Conservation (phyloP, 2,113 vertebrate species). For the Cryptotis parvus region DNA sequence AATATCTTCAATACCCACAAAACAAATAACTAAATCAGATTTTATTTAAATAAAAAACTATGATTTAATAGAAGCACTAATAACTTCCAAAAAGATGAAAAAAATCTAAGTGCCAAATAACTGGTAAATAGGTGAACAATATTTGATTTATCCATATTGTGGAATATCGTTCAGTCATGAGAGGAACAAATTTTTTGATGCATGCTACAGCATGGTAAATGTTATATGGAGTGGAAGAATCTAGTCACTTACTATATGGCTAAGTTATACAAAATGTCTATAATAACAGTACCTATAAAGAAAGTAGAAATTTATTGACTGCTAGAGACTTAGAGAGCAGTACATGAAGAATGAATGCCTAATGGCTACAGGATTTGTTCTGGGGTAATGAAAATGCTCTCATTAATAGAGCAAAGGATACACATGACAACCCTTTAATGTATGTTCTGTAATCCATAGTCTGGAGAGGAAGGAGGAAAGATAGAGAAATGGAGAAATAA, state of each 20-base stretch:
- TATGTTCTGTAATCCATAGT: too few species aligned
- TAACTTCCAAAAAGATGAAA: not conserved
- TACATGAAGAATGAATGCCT: not conserved
- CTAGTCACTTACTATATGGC: not conserved
- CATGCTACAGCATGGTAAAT: not conserved
- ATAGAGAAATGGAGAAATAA: too few species aligned
- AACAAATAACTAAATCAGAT: conserved; percentile 37
- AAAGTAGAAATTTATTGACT: not conserved
- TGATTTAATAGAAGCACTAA: not conserved
- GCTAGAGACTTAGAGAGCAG: accelerated
- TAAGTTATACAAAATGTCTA: conserved; percentile 1
- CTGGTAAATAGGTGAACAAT: not conserved
- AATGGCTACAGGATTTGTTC: not conserved
- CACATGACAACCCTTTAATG: too few species aligned
- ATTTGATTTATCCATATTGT: not conserved
- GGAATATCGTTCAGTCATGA: not conserved
- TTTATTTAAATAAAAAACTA: conserved; percentile 42
- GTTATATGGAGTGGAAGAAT: not conserved
- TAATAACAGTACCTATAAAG: conserved; percentile 2
- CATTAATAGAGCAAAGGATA: too few species aligned
- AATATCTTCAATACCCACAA: not conserved
- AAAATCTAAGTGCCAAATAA: not conserved
- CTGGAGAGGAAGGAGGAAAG: too few species aligned
- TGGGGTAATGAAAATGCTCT: not conserved
- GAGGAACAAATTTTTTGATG: not conserved